A percentile compares a stretch with the other conserved stretches of the same genome.
phyloP scores from a whole-genome alignment of 2,888 invertebrate genomes.

The Stenchaetothrips biformis region DNA sequence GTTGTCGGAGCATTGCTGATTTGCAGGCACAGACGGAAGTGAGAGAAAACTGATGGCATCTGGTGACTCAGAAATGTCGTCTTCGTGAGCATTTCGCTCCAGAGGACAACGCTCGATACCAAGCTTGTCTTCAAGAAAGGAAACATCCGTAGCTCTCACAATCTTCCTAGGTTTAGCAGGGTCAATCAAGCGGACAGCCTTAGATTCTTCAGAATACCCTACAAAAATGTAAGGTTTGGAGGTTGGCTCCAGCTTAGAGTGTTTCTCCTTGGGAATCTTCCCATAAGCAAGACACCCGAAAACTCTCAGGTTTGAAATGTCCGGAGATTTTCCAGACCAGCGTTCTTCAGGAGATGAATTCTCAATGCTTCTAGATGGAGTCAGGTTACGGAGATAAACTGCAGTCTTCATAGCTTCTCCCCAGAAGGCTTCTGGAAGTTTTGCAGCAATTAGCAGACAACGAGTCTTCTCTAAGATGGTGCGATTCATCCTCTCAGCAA shows the following conservation, averaged over 20 bases:
- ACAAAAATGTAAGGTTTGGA: neutral
- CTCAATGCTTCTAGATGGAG: neutral
- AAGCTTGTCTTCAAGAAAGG: neutral
- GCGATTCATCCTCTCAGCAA: slow-evolving; percentile 39
- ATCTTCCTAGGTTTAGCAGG: slow-evolving; percentile 34
- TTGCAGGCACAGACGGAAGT: neutral
- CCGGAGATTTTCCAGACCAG: neutral
- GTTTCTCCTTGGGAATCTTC: slow-evolving; percentile 1
- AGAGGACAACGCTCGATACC: no score
- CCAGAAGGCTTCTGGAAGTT: slow-evolving; percentile 42
- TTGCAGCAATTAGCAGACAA: slow-evolving; percentile 41
- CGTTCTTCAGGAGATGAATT: neutral
- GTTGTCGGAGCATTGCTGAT: neutral
- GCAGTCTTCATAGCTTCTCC: slow-evolving; percentile 38
- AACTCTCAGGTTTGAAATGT: neutral
- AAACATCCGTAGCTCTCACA: slow-evolving; percentile 38
- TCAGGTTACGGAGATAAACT: neutral
- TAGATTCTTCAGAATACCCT: slow-evolving; percentile 30
- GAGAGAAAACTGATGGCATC: neutral
- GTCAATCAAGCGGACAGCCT: slow-evolving; percentile 39
- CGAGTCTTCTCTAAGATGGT: slow-evolving; percentile 43
- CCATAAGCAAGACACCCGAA: slow-evolving; percentile 13
- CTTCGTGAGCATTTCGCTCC: neutral
- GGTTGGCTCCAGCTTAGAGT: neutral
- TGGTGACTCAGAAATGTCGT: neutral